phyloP scores from a whole-genome alignment of 1,140 invertebrate genomes.

The Gonioctena quinquepunctata region DNA sequence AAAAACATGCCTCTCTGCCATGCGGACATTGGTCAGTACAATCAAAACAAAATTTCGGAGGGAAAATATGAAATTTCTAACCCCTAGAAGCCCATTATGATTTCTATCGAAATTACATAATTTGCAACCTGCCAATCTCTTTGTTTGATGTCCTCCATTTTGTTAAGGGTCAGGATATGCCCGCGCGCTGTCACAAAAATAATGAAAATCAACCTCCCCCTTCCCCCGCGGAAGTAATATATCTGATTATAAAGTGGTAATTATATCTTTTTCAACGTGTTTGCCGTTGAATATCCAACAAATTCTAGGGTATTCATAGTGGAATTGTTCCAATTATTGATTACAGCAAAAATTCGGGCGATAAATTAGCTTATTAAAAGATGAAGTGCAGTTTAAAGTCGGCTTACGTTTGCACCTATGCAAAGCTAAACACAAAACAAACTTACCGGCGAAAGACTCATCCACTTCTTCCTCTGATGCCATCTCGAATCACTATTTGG shows the following conservation, averaged over 20 bases:
- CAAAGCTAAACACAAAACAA: slow-evolving; percentile 40
- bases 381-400: slow-evolving; percentile 36
- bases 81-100: slow-evolving; percentile 32
- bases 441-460: slow-evolving; percentile 77
- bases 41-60: slow-evolving; percentile 45
- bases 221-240: slow-evolving; percentile 39
- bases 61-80: slow-evolving; percentile 51
- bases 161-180: slow-evolving; percentile 63
- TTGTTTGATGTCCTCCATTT: slow-evolving; percentile 74
- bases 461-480: slow-evolving; percentile 79
- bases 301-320: background rate
- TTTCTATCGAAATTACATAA: slow-evolving; percentile 31
- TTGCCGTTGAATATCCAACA: background rate
- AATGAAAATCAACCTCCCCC: slow-evolving; percentile 54
- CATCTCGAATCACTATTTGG: slow-evolving; percentile 56
- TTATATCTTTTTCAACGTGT: slow-evolving; percentile 28
- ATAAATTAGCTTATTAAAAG: slow-evolving; percentile 22
- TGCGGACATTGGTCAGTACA: slow-evolving; percentile 50
- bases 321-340: background rate
- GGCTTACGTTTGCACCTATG: slow-evolving; percentile 35
- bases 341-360: background rate
- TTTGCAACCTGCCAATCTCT: slow-evolving; percentile 62
- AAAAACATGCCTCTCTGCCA: slow-evolving; percentile 37
- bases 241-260: slow-evolving; percentile 45
- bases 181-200: slow-evolving; percentile 59